Evolutionary conservation across 92 coral and sea anemone genomes (phyloP).

Genomic region (Heteractis magnifica): DNA sequence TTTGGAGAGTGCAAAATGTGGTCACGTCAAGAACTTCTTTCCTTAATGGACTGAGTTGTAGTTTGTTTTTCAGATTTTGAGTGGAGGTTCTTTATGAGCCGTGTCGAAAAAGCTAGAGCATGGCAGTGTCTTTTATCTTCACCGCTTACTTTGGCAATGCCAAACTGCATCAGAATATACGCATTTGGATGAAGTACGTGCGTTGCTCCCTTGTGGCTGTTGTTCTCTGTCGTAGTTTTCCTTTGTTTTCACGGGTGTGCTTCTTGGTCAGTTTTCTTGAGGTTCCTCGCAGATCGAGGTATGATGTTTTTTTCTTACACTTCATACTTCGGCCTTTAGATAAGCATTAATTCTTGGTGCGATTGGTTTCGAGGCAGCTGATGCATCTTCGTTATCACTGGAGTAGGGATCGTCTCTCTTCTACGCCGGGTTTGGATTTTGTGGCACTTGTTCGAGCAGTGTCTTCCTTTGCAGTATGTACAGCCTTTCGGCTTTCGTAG

Average conservation of each 20-base stretch:
- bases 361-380: conserved; percentile 39
- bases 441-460: conserved; percentile 33
- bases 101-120: conserved; percentile 28
- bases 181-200: conserved; percentile 14
- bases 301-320: conserved; percentile 31
- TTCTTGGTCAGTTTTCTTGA: neutral
- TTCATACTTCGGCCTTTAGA: conserved; percentile 35
- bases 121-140: conserved; percentile 7
- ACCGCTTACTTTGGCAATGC: conserved; percentile 36
- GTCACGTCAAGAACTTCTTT: conserved; percentile 14
- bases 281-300: conserved; percentile 37
- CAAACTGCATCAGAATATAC: conserved; percentile 55
- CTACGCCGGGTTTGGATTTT: conserved; percentile 32
- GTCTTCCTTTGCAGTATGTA: conserved; percentile 31
- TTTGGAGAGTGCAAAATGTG: neutral
- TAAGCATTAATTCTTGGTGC: conserved; percentile 33
- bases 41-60: conserved; percentile 17
- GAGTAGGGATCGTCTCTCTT: conserved; percentile 28
- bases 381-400: conserved; percentile 29
- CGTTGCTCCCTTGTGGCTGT: conserved; percentile 37
- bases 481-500: conserved; percentile 6
- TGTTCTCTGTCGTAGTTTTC: conserved; percentile 27
- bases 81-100: conserved; percentile 32
- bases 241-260: neutral
- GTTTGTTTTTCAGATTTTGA: conserved; percentile 29